Conservation (phyloP, 2,113 vertebrate genomes). For the Emydocephalus ijimae region DNA sequence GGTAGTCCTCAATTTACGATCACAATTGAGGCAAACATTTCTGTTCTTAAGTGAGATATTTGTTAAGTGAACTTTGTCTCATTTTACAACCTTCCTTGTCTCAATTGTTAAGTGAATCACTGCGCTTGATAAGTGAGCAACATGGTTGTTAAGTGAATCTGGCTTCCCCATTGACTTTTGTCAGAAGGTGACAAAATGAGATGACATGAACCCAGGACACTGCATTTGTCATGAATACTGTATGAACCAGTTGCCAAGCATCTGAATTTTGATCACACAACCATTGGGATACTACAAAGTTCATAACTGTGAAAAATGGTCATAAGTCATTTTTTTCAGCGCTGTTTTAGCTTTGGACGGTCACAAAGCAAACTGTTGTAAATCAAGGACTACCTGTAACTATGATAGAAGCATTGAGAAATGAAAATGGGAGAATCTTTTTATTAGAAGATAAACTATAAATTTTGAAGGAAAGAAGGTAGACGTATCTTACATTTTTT, state of each 20-base stretch:
- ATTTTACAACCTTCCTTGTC: too few relatives aligned
- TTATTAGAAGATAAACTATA: neutral
- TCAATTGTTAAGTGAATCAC: too few relatives aligned
- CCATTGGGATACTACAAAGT: neutral
- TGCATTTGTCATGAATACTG: neutral
- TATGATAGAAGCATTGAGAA: neutral
- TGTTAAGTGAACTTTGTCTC: too few relatives aligned
- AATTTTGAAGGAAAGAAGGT: neutral
- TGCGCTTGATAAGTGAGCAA: too few relatives aligned
- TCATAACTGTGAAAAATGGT: neutral
- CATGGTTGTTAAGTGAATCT: neutral
- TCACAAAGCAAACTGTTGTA: neutral
- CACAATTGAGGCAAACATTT: too few relatives aligned
- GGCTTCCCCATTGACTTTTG: neutral
- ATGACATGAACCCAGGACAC: neutral
- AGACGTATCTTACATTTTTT: neutral
- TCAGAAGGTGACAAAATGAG: neutral
- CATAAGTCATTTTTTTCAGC: neutral
- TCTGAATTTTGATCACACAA: neutral
- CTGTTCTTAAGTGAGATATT: too few relatives aligned
- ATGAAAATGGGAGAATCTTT: neutral
- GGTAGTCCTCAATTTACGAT: too few relatives aligned
- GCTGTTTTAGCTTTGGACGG: neutral
- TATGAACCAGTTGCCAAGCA: neutral
- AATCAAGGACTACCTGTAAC: neutral